Evolutionary conservation across 2,113 vertebrate genomes (phyloP), one percentile per base, ranked within the genome.

Genomic region (Penelope pileata): DNA sequence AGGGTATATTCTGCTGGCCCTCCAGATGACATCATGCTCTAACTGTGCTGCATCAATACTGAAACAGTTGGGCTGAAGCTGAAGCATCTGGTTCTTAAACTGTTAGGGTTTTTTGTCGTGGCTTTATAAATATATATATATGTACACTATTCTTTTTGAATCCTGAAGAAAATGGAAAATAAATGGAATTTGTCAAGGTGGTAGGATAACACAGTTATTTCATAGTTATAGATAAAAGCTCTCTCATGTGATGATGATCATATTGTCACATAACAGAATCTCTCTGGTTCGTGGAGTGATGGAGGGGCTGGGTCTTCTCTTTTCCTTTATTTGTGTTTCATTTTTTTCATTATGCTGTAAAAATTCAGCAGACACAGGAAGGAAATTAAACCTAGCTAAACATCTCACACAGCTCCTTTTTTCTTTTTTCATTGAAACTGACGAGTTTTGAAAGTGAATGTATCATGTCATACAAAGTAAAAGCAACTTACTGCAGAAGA

Each of bases 21-120:
- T 91, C 93, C 40, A 83, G 45, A 92, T 98, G 91, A 96, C 63
- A 94, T 95, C 96, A 96, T 81, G 74, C 34, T 59, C 16, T 17
- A 91, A 60, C 69, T 96, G 91, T 97, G 94, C 85, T 90, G 60
- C 86, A 86, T 90, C 82, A 91, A 59, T 88, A 91, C 92, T 94
- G 83, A 97, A 97, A 94, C 60, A 91, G 63, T 93, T 92, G 47
- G 63, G 18, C 73, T 96, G 97, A 97, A 98, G 94, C 80, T 96
- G 91, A 97, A 97, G 95, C 97, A 96, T 86, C 94, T 98, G 96
- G 74, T 89, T 73, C 82, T 96, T 91, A 96, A 94, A 88, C 47
- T 91, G 53, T 56, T 82, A 62, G 45, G 12, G 5, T 1, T 23
- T 34, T 63, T 58, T 7, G 32, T n/a, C n/a, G 54, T 13, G 30